phyloP scores from a whole-genome alignment of 1,140 invertebrate genomes.

The Caenorhabditis tropicalis region DNA sequence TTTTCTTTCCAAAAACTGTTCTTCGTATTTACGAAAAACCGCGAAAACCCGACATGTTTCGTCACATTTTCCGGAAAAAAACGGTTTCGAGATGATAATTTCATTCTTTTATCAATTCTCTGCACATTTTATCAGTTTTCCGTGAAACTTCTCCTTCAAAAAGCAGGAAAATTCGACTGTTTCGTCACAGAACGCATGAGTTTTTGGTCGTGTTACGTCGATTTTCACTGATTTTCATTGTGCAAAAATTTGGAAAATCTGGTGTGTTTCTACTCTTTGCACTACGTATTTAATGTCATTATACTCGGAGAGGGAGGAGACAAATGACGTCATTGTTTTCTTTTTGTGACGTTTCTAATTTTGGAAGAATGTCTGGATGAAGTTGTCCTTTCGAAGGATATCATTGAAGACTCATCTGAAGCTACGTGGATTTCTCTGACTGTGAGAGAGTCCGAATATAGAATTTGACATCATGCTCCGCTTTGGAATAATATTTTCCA shows the following conservation, averaged over 20 bases:
- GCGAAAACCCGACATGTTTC: background rate
- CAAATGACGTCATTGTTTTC: slow-evolving; percentile 23
- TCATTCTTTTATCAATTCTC: background rate
- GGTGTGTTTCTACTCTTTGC: background rate
- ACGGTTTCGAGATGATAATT: background rate
- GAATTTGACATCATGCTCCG: too few relatives aligned
- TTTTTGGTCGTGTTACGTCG: slow-evolving; percentile 39
- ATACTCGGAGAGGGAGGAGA: background rate
- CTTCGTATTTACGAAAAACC: background rate
- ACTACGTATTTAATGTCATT: slow-evolving; percentile 34
- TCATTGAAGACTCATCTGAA: too few relatives aligned
- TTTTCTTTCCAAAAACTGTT: background rate
- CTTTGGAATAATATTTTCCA: background rate
- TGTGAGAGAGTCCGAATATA: too few relatives aligned
- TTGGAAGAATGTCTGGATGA: background rate
- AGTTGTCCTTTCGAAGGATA: too few relatives aligned
- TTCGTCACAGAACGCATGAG: background rate
- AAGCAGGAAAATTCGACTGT: background rate
- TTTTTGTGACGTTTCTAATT: background rate
- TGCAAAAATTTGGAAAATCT: background rate
- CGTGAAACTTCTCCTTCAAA: background rate
- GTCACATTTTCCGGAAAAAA: slow-evolving; percentile 15
- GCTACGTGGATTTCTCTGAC: too few relatives aligned
- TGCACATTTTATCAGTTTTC: slow-evolving; percentile 1
- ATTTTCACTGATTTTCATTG: background rate